Evolutionary conservation across 2,888 invertebrate genomes (phyloP), one percentile per base, ranked within the genome.

Genomic region (Cosmorhoe ocellata): DNA sequence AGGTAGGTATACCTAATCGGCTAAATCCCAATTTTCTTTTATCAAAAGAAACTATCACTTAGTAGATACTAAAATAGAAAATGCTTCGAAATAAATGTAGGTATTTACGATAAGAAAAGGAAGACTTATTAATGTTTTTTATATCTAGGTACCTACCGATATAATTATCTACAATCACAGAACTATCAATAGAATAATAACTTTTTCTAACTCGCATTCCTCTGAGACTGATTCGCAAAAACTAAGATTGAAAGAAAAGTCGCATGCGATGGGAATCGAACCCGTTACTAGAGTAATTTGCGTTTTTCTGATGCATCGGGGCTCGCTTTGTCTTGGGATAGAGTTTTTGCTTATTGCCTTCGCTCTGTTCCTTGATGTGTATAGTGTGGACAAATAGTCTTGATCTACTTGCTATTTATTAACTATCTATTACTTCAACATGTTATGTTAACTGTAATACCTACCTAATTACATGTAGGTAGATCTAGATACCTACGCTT

Each of bases 181-280:
- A 34, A 40, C 31, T 11, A 64, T 66, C 61, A 60, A 58, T 66
- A 61, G 63, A 64, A 56, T 33, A 36, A 50, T 51, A 55, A 39
- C 36, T 52, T 52, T 52, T 48, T 52, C 49, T 33, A 43, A 27
- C 47, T 39, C 8, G 5, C 47, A 52, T 44, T 52, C 47, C 43
- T 37, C 30, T 36, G 31, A 43, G 32, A 39, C 36, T 34, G 39
- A 33, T 27, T 31, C 12, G 73, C 76, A 81, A 79, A 77, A 61
- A 54, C 43, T 28, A 30, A 46, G 63, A 70, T 76, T 74, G 75
- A 73, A 76, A 77, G 80, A 79, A 79, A 78, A 80, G 71, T 74
- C 68, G 62, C 73, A 75, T 72, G 72, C 73, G 79, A 68, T 82
- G 81, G 76, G 86, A 87, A 83, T 81, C 76, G 79, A 83, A 82